Base-by-base conservation (phyloP, 2,113 vertebrate species). In the Ondatra zibethicus region DNA sequence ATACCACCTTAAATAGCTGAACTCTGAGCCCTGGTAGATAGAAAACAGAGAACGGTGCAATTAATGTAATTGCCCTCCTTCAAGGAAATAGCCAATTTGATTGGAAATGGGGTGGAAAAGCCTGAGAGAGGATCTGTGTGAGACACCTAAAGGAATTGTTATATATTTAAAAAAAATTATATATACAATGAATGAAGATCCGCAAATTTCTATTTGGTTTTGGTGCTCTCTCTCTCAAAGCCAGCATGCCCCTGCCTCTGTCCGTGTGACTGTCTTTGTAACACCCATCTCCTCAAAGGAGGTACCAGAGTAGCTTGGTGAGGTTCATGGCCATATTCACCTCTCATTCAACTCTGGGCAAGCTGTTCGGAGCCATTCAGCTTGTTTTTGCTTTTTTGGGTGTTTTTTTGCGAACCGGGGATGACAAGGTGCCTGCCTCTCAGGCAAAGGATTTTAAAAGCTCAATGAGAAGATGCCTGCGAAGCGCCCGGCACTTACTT, bases 41-140 rank as follows among this genome's bases (percentile, higher is more conserved):
- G 92, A 97, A 95, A 93, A 93, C 88, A 97, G 88, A 95, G 93
- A 97, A 95, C 61, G 52, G 52, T 88, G 88, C 84, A 97, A 97
- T 96, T 92, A 93, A 87, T 63, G n/a, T 91, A 97, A 92, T 97
- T n/a, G 11, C 72, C 55, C 52, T 91, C 50, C 58, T 91, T 97
- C 82, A 95, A 78, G 86, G 66, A 92, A 97, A 92, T 94, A 96
- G 95, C 90, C 91, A 65, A 93, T 97, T 97, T 96, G 89, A 85
- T 78, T 81, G 96, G 95, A 96, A 97, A 97, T 87, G 89, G 82
- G 73, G 92, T 97, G 92, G 91, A 94, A 97, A 97, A 93, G 29
- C 45, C 68, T 36, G 31, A 63, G 80, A 96, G 63, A 42, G 91
- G 45, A 91, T 95, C 92, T 91, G 85, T 82, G 45, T 65, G 52